These are phyloP conservation scores for Formica selysi DNA, from an alignment of 1,140 invertebrate genomes.

Conservation along the genomic window DNA sequence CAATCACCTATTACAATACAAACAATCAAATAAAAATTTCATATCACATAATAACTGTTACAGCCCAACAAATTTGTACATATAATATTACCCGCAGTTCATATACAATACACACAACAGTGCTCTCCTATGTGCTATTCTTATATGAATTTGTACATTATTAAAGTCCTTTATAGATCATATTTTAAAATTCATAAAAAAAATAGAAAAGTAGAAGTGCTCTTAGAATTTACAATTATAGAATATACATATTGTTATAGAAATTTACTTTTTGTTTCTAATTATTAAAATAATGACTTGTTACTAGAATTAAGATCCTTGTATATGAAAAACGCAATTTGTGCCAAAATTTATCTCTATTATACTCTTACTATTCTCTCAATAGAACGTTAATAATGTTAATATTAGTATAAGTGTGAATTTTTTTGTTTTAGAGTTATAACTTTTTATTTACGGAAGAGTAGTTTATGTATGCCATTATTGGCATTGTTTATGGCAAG, in stretches of 20 bases:
- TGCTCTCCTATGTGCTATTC: neutral
- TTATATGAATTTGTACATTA: slow-evolving; percentile 22
- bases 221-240: neutral
- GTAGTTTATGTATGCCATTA: neutral
- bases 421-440: neutral
- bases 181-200: slow-evolving; percentile 23
- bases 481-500: slow-evolving; percentile 11
- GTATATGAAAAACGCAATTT: slow-evolving; percentile 27
- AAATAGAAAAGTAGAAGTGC: slow-evolving; percentile 12
- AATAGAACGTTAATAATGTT: slow-evolving; percentile 7
- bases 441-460: slow-evolving; percentile 10
- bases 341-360: slow-evolving; percentile 1
- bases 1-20: neutral
- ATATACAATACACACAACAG: neutral
- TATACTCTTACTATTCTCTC: neutral
- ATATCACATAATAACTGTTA: neutral
- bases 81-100: slow-evolving; percentile 3
- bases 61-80: slow-evolving; percentile 9
- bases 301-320: neutral
- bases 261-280: slow-evolving; percentile 19
- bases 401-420: neutral
- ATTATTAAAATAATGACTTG: neutral
- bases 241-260: neutral
- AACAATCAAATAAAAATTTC: neutral
- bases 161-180: no score